A percentile compares a stretch with the other conserved stretches of the same genome.
Conservation (phyloP, 2,797 vertebrate species). For the Leucoraja ocellata region DNA sequence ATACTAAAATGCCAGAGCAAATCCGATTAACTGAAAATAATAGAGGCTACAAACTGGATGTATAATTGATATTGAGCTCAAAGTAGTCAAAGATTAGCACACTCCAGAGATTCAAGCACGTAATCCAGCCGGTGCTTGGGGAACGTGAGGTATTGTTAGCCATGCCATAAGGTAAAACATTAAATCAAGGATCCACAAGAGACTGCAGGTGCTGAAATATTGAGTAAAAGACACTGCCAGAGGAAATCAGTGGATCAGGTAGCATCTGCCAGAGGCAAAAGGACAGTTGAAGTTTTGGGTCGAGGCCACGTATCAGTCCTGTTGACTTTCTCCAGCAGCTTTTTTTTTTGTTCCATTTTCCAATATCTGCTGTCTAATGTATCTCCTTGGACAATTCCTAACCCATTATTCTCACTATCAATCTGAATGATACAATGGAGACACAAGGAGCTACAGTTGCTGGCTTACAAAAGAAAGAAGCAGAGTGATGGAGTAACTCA, state of each 20-base stretch:
- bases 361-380: no score
- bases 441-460: no score
- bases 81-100: neutral
- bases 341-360: no score
- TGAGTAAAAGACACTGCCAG: no score
- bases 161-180: neutral
- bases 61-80: neutral
- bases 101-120: neutral
- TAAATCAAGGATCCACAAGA: neutral
- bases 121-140: neutral
- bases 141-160: neutral
- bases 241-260: no score
- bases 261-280: no score
- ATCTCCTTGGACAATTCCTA: neutral
- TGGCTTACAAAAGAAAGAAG: no score
- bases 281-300: no score
- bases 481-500: no score
- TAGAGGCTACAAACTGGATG: neutral
- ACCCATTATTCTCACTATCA: neutral
- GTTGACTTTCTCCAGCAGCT: no score
- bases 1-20: neutral
- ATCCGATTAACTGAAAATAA: neutral
- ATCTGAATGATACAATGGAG: neutral
- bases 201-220: no score
- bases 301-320: no score